Percentiles rank a stretch among this genome's conserved stretches.
phyloP scores from a whole-genome alignment of 2,113 vertebrate species.

The Oncorhynchus masou region DNA sequence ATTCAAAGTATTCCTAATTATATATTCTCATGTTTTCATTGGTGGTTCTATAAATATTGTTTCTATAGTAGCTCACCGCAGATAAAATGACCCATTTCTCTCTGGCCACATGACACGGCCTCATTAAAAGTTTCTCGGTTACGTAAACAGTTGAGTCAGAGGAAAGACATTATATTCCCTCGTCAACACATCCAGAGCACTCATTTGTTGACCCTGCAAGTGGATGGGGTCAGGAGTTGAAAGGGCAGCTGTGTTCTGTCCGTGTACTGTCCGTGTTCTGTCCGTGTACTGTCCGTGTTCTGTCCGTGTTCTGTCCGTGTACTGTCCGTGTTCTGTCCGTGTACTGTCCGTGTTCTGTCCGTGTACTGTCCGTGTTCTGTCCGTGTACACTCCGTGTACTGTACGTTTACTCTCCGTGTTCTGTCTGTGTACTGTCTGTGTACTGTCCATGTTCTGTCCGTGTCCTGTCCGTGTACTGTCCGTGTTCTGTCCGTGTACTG shows the following conservation, averaged over 20 bases:
- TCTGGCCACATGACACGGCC: constrained; percentile 44
- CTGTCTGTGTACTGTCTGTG: too few species aligned
- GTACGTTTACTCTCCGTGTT: too few species aligned
- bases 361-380: too few species aligned
- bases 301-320: too few species aligned
- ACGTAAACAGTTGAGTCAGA: constrained; percentile 46
- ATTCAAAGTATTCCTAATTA: constrained; percentile 3
- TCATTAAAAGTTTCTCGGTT: constrained; percentile 43
- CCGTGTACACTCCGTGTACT: too few species aligned
- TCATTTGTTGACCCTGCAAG: constrained; percentile 60
- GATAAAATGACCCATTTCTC: constrained; percentile 44
- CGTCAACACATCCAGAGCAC: constrained; percentile 49
- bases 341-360: too few species aligned
- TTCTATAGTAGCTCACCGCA: constrained; percentile 52
- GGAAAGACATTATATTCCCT: constrained; percentile 37
- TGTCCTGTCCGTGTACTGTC: too few species aligned
- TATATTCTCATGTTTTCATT: constrained; percentile 38
- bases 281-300: too few species aligned
- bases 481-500: too few species aligned
- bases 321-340: too few species aligned
- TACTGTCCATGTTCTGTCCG: too few species aligned
- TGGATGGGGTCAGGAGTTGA: constrained; percentile 56
- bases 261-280: too few species aligned
- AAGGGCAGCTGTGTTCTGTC: constrained; percentile 44
- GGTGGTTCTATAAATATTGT: constrained; percentile 51